Conservation (phyloP, 2,888 invertebrate species). For the Aleiodes leptofemur region DNA sequence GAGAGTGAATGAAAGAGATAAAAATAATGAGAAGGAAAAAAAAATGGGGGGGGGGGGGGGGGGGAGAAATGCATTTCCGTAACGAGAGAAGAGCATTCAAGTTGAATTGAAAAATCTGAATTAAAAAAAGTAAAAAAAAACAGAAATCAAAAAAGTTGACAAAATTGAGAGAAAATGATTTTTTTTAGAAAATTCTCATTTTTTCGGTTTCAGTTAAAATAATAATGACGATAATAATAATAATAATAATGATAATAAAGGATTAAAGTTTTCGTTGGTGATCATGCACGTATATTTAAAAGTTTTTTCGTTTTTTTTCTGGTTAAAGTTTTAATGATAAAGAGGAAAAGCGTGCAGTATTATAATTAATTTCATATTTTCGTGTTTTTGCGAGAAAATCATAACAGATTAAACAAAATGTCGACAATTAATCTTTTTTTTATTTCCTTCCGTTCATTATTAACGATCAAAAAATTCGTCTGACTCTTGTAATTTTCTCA, state of each 20-base stretch:
- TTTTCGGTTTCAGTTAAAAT: too few relatives aligned
- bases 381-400: background rate
- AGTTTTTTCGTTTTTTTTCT: background rate
- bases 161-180: background rate
- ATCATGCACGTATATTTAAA: background rate
- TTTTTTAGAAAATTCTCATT: too few relatives aligned
- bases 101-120: background rate
- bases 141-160: background rate
- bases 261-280: background rate
- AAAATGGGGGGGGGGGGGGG: background rate
- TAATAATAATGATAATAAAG: too few relatives aligned
- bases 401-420: background rate
- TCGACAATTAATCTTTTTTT: background rate
- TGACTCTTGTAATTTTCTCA: background rate
- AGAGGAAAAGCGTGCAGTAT: slow-evolving; percentile 13
- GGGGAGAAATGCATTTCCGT: background rate
- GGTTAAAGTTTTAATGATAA: background rate
- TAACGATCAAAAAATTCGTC: too few relatives aligned
- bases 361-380: slow-evolving; percentile 1
- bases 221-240: too few relatives aligned
- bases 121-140: background rate
- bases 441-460: background rate
- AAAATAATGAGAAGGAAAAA: slow-evolving; percentile 27
- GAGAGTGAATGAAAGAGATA: slow-evolving; percentile 22
- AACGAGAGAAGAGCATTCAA: slow-evolving; percentile 19